phyloP scores from a whole-genome alignment of 2,888 invertebrate genomes.

The Amphipoea oculea region DNA sequence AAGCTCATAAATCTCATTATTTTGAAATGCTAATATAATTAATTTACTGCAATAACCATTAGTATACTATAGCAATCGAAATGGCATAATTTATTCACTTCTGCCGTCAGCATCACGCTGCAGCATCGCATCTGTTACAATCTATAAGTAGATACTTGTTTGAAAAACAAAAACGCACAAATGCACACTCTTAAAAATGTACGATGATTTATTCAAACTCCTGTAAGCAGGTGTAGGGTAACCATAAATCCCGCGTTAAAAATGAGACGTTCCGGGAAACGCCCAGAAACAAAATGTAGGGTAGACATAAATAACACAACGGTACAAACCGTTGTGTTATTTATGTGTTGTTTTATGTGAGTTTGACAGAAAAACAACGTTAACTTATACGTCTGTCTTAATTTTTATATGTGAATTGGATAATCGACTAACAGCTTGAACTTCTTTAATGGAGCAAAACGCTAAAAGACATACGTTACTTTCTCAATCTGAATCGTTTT shows the following conservation, averaged over 20 bases:
- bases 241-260: conserved; percentile 53
- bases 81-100: conserved; percentile 53
- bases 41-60: conserved; percentile 33
- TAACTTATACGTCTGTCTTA: conserved; percentile 14
- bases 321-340: not conserved
- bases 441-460: conserved; percentile 13
- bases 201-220: conserved; percentile 66
- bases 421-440: conserved; percentile 25
- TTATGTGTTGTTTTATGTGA: too few species aligned
- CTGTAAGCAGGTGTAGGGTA: conserved; percentile 57
- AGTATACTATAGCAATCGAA: conserved; percentile 56
- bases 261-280: conserved; percentile 32
- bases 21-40: conserved; percentile 38
- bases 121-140: conserved; percentile 47
- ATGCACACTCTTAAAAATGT: conserved; percentile 61
- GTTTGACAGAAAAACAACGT: conserved; percentile 10
- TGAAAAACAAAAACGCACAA: conserved; percentile 44
- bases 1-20: conserved; percentile 30
- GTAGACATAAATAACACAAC: conserved; percentile 47
- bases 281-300: conserved; percentile 20
- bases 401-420: not conserved
- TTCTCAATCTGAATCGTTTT: not conserved
- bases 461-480: not conserved
- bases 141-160: conserved; percentile 52
- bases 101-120: conserved; percentile 16